phyloP scores from a whole-genome alignment of 2,888 invertebrate genomes.

The Lepeophtheirus nordmannii region DNA sequence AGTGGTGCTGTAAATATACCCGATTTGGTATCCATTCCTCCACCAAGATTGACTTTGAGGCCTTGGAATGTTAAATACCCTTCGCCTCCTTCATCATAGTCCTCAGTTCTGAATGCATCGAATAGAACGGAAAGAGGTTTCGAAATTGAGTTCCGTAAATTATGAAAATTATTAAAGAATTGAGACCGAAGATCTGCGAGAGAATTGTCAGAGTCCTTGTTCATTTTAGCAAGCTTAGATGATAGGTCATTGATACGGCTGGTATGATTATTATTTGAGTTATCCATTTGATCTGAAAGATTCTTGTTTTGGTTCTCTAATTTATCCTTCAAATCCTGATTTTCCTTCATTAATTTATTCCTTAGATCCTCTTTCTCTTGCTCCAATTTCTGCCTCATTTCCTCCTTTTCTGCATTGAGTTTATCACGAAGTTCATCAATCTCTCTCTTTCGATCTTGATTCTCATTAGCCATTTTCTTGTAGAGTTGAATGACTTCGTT shows the following conservation, averaged over 20 bases:
- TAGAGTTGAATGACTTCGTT: conserved; percentile 24
- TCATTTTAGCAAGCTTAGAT: not conserved
- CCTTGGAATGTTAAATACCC: conserved; percentile 19
- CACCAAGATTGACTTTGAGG: conserved; percentile 10
- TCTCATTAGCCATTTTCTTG: conserved; percentile 22
- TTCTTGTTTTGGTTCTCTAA: not conserved
- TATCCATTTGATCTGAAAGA: not conserved
- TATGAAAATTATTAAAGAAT: not conserved
- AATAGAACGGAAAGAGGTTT: conserved; percentile 21
- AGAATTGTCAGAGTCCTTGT: not conserved
- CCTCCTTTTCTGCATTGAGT: conserved; percentile 13
- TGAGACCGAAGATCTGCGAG: not conserved
- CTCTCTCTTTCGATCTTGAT: not conserved
- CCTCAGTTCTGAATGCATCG: conserved; percentile 17
- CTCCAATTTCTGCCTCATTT: conserved; percentile 4
- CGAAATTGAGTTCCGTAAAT: not conserved
- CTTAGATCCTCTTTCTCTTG: conserved; percentile 20
- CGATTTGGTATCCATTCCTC: conserved; percentile 17
- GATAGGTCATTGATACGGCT: conserved; percentile 12
- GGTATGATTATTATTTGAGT: not conserved
- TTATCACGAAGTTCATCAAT: conserved; percentile 15
- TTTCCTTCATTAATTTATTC: conserved; percentile 5
- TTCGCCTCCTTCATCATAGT: conserved; percentile 19
- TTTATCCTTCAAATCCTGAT: not conserved
- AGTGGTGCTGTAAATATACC: conserved; percentile 22